Evolutionary conservation across 2,888 invertebrate species (phyloP), one percentile per base, ranked within the genome.

Genomic region (Hyposoter dolosus): DNA sequence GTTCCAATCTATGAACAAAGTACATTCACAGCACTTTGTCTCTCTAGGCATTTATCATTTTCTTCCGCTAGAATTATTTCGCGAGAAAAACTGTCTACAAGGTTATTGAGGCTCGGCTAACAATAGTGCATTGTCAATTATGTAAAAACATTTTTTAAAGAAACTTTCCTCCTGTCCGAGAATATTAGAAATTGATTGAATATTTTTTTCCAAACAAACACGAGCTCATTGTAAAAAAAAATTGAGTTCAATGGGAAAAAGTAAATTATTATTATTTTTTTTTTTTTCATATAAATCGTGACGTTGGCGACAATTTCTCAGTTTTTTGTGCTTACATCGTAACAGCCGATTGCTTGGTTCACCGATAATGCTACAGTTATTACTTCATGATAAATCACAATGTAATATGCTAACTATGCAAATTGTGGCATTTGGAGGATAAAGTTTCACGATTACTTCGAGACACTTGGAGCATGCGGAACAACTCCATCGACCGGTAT

Each of bases 381-480:
- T 28, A 28, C 28, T 60, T 60, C 3, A 60, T 28, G 32, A 17
- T 17, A n/a, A 28, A 45, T 75, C 28, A 40, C 35, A 3, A 65
- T 65, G 63, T 45, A 45, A 32, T 45, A 35, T 76, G 47, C 19
- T 63, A n/a, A 47, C n/a, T 45, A 56, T 68, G 28, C 45, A 56
- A 78, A 43, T 56, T n/a, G 17, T 68, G 53, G 23, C 28, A 69
- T 56, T 6, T 10, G 28, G 15, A 69, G 45, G 45, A 17, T 45
- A 28, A 43, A 78, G 53, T 78, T 78, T 56, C 28, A 32, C 10
- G 15, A 40, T 45, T 43, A 56, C 45, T 45, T 71, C 19, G 56
- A 79, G 45, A 71, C 15, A 71, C 60, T 79, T 23, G 68, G 35
- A 69, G 19, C 53, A 32, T n/a, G 72, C 32, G 28, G 45, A 85